A percentile compares a stretch with the other conserved stretches of the same genome.
These are phyloP conservation scores for Brachyhypopomus gauderio DNA, from an alignment of 2,113 vertebrate species.

Conservation along the genomic window DNA sequence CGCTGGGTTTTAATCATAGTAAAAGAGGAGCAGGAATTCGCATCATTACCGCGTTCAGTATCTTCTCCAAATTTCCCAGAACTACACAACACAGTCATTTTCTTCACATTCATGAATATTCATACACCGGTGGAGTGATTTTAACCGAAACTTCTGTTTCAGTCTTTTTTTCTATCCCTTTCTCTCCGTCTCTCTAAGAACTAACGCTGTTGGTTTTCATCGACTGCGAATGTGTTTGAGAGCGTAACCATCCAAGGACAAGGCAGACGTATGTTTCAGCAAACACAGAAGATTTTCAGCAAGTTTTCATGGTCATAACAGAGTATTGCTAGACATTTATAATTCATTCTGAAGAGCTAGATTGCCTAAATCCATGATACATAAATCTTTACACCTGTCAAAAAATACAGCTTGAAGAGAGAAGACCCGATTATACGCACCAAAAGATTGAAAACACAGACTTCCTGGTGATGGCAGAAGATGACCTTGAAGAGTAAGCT, in stretches of 20 bases:
- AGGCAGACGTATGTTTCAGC: neutral
- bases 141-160: constrained; percentile 9
- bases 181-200: neutral
- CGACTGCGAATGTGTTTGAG: neutral
- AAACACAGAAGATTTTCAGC: neutral
- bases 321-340: neutral
- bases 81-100: constrained; percentile 48
- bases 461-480: neutral
- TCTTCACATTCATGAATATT: constrained; percentile 59
- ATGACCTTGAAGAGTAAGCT: neutral
- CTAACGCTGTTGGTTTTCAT: neutral
- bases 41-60: constrained; percentile 37
- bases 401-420: neutral
- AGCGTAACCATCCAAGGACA: constrained; percentile 1
- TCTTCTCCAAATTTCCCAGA: constrained; percentile 33
- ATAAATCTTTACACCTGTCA: neutral
- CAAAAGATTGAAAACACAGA: neutral
- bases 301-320: constrained; percentile 10
- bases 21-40: constrained; percentile 53
- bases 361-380: neutral
- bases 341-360: neutral
- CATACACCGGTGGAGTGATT: constrained; percentile 15
- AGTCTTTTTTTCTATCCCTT: neutral
- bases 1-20: constrained; percentile 58
- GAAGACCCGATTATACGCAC: neutral